A percentile compares a stretch with the other conserved stretches of the same genome.
phyloP scores from a whole-genome alignment of 2,113 vertebrate species.

The Pyrgilauda ruficollis region DNA sequence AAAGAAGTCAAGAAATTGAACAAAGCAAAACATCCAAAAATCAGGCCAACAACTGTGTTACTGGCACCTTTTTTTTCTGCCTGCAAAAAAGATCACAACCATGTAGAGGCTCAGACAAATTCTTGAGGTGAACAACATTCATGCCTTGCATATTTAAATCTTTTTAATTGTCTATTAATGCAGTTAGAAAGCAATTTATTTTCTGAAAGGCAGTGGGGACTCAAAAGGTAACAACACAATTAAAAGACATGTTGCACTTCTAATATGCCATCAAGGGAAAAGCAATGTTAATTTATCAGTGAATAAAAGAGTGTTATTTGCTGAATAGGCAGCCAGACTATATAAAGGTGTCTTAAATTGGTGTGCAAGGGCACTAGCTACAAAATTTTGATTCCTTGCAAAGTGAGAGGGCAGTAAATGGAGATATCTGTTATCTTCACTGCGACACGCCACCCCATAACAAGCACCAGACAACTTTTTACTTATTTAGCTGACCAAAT shows the following conservation, averaged over 20 bases:
- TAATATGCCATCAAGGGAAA: background rate
- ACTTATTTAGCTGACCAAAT: background rate
- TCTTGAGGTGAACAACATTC: background rate
- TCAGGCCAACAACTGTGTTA: slow-evolving; percentile 84
- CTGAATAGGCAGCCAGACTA: background rate
- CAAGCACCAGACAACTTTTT: background rate
- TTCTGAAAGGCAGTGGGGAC: background rate
- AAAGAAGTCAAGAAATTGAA: slow-evolving; percentile 82
- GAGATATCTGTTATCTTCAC: background rate
- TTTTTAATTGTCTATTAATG: background rate
- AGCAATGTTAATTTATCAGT: background rate
- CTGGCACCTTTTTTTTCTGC: slow-evolving; percentile 88
- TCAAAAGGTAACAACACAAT: background rate
- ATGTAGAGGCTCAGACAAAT: background rate
- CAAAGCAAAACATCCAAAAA: slow-evolving; percentile 93
- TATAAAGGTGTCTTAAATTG: background rate
- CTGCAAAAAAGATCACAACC: slow-evolving; percentile 64
- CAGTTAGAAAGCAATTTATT: background rate
- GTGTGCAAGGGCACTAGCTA: background rate
- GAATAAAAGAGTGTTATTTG: background rate
- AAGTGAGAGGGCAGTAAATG: rapidly evolving
- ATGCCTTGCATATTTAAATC: background rate
- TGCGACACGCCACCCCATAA: rapidly evolving
- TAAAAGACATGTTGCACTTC: background rate
- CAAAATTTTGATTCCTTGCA: background rate